These are phyloP conservation scores for Nipponacmea schrenckii DNA, from an alignment of 2,888 invertebrate species.

Conservation along the genomic window DNA sequence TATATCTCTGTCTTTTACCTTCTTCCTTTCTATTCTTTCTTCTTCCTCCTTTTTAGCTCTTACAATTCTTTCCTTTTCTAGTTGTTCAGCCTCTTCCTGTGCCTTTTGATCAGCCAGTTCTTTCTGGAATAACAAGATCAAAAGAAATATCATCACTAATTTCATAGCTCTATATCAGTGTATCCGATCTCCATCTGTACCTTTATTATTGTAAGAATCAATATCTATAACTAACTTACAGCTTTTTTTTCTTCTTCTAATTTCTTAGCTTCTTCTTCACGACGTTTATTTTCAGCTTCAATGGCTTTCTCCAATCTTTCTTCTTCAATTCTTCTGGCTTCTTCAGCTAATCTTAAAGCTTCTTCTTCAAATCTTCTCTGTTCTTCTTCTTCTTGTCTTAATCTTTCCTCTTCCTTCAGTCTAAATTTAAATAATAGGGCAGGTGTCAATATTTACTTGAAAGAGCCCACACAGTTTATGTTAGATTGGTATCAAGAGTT, in stretches of 20 bases:
- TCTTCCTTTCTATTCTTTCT: slow-evolving; percentile 87
- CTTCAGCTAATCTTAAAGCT: slow-evolving; percentile 74
- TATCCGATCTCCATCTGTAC: neutral
- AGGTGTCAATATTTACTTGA: neutral
- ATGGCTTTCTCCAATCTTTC: slow-evolving; percentile 86
- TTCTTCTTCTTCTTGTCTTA: slow-evolving; percentile 83
- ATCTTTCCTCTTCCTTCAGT: slow-evolving; percentile 80
- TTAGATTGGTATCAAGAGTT: too few species aligned
- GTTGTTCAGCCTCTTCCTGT: slow-evolving; percentile 69
- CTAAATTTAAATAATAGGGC: slow-evolving; percentile 55
- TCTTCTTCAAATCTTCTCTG: slow-evolving; percentile 85
- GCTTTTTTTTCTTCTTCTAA: slow-evolving; percentile 59
- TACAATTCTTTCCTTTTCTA: slow-evolving; percentile 85
- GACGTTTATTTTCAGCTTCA: slow-evolving; percentile 75
- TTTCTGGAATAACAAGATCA: slow-evolving; percentile 40
- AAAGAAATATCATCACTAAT: too few species aligned
- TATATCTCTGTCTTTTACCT: too few species aligned
- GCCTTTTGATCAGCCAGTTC: slow-evolving; percentile 81
- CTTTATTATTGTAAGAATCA: neutral
- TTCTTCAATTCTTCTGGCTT: slow-evolving; percentile 85
- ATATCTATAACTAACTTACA: slow-evolving; percentile 34
- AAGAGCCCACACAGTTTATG: too few species aligned
- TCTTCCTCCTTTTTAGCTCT: slow-evolving; percentile 86
- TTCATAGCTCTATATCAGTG: neutral
- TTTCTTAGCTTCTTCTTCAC: slow-evolving; percentile 77